These are phyloP conservation scores for Cylas formicarius DNA, from an alignment of 1,140 invertebrate species.

Conservation along the genomic window DNA sequence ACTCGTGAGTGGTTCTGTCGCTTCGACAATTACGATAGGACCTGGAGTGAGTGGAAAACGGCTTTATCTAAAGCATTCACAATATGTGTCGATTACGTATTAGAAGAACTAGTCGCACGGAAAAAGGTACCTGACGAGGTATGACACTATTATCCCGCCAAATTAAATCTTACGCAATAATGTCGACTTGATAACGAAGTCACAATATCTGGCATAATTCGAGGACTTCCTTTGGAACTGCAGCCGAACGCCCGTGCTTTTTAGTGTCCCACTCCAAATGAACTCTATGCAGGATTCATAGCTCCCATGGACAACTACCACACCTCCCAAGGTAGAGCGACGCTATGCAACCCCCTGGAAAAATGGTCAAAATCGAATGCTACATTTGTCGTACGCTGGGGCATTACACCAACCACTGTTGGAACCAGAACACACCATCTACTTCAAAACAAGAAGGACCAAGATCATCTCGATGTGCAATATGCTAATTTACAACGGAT, in stretches of 20 bases:
- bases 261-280: neutral
- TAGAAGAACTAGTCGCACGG: constrained; percentile 1
- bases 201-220: neutral
- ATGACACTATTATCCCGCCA: neutral
- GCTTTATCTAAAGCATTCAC: constrained; percentile 1
- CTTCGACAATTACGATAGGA: constrained; percentile 2
- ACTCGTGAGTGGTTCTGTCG: neutral
- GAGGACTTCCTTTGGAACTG: neutral
- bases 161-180: neutral
- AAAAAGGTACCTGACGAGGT: neutral
- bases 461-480: too few species aligned
- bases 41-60: constrained; percentile 7
- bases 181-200: neutral
- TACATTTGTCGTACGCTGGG: too few species aligned
- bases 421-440: too few species aligned
- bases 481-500: too few species aligned
- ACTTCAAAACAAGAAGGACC: too few species aligned
- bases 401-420: too few species aligned
- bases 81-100: neutral
- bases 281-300: constrained; percentile 1
- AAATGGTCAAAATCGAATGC: too few species aligned
- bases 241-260: neutral
- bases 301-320: constrained; percentile 1
- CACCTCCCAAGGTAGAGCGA: neutral
- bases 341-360: too few species aligned